phyloP scores from a whole-genome alignment of 2,113 vertebrate species.

The Amblyopsis rosae region DNA sequence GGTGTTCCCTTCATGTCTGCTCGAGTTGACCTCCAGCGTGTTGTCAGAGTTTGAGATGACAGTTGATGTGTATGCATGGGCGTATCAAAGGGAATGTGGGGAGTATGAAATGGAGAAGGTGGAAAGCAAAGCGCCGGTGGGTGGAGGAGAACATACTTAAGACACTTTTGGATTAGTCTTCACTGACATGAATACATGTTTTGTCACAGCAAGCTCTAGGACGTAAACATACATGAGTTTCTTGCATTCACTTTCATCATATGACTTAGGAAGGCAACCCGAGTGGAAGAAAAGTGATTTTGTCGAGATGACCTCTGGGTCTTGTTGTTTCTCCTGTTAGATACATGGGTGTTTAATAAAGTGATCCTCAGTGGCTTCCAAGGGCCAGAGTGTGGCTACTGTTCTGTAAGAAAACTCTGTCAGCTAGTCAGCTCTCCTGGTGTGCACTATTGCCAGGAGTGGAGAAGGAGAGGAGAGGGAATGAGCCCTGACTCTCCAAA shows the following conservation, averaged over 20 bases:
- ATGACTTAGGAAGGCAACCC: conserved; percentile 22
- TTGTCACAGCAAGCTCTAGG: not conserved
- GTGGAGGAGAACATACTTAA: conserved; percentile 10
- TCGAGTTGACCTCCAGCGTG: conserved; percentile 82
- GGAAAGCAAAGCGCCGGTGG: conserved; percentile 8
- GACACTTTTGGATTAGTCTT: conserved; percentile 12
- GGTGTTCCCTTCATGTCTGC: conserved; percentile 81
- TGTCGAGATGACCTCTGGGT: conserved; percentile 37
- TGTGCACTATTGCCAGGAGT: conserved; percentile 60
- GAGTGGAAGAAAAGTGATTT: conserved; percentile 37
- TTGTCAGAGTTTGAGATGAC: conserved; percentile 72
- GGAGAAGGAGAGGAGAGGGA: conserved; percentile 61
- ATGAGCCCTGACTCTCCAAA: conserved; percentile 69
- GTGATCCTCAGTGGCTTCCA: conserved; percentile 53
- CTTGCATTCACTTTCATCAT: conserved; percentile 8
- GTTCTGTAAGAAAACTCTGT: conserved; percentile 60
- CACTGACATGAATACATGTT: not conserved
- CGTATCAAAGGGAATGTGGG: not conserved
- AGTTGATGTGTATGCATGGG: conserved; percentile 3
- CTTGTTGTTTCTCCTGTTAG: conserved; percentile 40
- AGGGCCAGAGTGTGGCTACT: conserved; percentile 62
- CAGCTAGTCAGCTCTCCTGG: conserved; percentile 59
- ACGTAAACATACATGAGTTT: conserved; percentile 11
- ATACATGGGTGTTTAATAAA: conserved; percentile 46
- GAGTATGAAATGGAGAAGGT: not conserved